phyloP scores from a whole-genome alignment of 1,140 invertebrate species.

The Diabrotica undecimpunctata region DNA sequence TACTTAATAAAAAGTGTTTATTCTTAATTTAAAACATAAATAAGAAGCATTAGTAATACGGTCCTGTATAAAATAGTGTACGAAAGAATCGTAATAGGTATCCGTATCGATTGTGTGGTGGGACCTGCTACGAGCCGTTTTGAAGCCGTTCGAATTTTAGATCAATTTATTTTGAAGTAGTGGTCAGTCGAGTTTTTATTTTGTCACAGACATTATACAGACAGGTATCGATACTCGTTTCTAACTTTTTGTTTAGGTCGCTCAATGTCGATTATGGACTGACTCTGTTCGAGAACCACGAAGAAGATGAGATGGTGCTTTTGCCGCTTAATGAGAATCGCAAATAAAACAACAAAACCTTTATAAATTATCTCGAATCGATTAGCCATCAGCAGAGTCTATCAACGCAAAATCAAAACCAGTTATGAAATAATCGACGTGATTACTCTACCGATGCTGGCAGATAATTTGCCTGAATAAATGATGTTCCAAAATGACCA shows the following conservation, averaged over 20 bases:
- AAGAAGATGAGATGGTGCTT: slow-evolving; percentile 2
- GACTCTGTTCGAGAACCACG: not conserved
- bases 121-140: not conserved
- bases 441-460: slow-evolving; percentile 37
- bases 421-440: slow-evolving; percentile 45
- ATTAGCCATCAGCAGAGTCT: slow-evolving; percentile 40
- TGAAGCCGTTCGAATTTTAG: slow-evolving; percentile 19
- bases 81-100: not conserved
- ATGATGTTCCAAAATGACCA: slow-evolving; percentile 18
- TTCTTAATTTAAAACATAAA: too few species aligned
- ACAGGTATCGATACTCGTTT: slow-evolving; percentile 22
- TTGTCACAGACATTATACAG: slow-evolving; percentile 22
- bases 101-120: not conserved
- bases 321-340: slow-evolving; percentile 40
- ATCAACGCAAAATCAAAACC: slow-evolving; percentile 45
- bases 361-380: slow-evolving; percentile 45
- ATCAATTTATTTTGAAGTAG: slow-evolving; percentile 19
- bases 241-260: slow-evolving; percentile 9
- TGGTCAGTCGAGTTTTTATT: slow-evolving; percentile 21
- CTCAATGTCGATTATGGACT: not conserved
- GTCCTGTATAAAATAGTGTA: not conserved
- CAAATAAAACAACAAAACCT: slow-evolving; percentile 45
- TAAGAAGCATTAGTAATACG: not conserved
- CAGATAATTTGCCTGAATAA: slow-evolving; percentile 41
- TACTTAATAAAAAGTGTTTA: too few species aligned